phyloP scores from a whole-genome alignment of 2,888 invertebrate species.

The Cheilosia vulpina region DNA sequence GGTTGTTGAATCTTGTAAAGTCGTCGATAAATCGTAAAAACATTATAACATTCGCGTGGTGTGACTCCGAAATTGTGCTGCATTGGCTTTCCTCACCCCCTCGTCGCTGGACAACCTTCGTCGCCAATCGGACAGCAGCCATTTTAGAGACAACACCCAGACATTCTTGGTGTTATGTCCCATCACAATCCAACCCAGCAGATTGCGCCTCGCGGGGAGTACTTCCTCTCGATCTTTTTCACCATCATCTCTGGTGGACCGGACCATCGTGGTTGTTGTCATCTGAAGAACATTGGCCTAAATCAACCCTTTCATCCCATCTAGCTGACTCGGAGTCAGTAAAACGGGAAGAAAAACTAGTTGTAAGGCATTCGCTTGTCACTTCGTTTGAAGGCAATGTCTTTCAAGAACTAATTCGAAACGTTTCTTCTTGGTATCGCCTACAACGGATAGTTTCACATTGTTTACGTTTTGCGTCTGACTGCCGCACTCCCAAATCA shows the following conservation, averaged over 20 bases:
- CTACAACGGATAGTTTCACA: conserved; percentile 21
- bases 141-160: not conserved
- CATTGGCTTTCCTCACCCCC: conserved; percentile 76
- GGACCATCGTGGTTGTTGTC: conserved; percentile 57
- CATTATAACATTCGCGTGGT: conserved; percentile 53
- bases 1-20: conserved; percentile 30
- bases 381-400: not conserved
- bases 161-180: not conserved
- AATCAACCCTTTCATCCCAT: not conserved
- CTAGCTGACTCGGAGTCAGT: not conserved
- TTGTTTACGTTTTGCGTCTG: too few species aligned
- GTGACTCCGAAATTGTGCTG: conserved; percentile 78
- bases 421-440: conserved; percentile 37
- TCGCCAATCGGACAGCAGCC: conserved; percentile 8
- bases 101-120: conserved; percentile 64
- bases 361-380: not conserved
- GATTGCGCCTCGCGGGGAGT: conserved; percentile 69
- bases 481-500: not conserved
- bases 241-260: conserved; percentile 66
- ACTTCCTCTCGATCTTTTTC: conserved; percentile 28
- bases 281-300: conserved; percentile 22
- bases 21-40: conserved; percentile 18
- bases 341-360: conserved; percentile 3
- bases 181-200: not conserved
- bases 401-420: conserved; percentile 18